Evolutionary conservation across 2,113 vertebrate genomes (phyloP).

Genomic region (Paramormyrops kingsleyae): DNA sequence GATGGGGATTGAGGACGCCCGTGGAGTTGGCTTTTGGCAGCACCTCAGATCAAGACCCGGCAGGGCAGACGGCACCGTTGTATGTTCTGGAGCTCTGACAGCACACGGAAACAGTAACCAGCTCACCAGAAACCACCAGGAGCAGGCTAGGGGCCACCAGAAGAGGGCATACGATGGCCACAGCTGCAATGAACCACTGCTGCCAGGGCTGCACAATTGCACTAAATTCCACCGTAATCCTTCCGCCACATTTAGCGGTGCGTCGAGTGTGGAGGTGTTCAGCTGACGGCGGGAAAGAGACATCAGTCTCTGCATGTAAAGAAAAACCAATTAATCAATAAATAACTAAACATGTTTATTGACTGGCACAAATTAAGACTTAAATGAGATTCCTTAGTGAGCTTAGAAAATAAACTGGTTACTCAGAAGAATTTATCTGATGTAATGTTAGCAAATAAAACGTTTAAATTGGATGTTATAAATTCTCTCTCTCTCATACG

Average conservation of each 20-base stretch:
- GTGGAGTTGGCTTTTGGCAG: background rate
- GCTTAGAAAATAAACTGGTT: background rate
- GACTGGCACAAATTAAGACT: background rate
- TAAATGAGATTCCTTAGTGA: background rate
- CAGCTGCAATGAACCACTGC: background rate
- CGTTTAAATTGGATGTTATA: background rate
- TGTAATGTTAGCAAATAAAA: background rate
- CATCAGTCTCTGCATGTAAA: background rate
- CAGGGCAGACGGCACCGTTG: background rate
- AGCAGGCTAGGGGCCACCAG: background rate
- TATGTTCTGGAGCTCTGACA: background rate
- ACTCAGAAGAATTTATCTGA: background rate
- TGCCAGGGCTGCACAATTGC: background rate
- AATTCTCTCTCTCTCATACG: background rate
- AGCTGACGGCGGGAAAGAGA: background rate
- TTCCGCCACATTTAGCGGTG: background rate
- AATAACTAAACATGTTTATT: background rate
- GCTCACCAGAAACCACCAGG: background rate
- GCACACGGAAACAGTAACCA: background rate
- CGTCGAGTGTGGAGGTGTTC: background rate
- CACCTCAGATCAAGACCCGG: background rate
- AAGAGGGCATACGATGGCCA: background rate
- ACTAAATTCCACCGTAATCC: background rate
- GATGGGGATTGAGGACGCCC: background rate
- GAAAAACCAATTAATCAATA: background rate